Conservation (phyloP, 2,113 vertebrate species). For the Grallaria varia region DNA sequence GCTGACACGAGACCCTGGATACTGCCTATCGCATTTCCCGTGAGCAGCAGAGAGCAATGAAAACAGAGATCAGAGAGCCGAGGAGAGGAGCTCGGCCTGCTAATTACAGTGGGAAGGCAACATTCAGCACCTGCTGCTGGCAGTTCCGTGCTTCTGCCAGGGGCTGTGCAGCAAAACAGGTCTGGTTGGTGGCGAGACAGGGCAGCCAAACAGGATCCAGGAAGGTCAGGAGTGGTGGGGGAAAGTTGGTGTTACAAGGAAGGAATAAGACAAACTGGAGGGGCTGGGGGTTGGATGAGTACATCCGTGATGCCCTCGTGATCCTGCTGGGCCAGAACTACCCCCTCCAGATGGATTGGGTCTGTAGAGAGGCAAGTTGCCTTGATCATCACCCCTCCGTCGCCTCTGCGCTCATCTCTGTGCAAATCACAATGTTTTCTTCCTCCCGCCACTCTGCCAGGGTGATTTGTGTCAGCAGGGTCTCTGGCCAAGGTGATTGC, state of each 20-base stretch:
- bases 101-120: slow-evolving; percentile 14
- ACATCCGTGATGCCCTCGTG: rapidly evolving
- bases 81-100: slow-evolving; percentile 12
- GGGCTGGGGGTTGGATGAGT: background rate
- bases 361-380: background rate
- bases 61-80: slow-evolving; percentile 25
- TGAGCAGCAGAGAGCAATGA: slow-evolving; percentile 25
- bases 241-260: background rate
- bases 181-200: background rate
- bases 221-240: background rate
- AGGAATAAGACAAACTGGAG: background rate
- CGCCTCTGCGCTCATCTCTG: background rate
- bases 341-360: background rate
- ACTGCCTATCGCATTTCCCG: slow-evolving; percentile 34
- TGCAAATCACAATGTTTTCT: background rate
- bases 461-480: slow-evolving; percentile 51
- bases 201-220: background rate
- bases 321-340: background rate
- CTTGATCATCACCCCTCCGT: background rate
- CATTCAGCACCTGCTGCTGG: slow-evolving; percentile 32
- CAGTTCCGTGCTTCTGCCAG: background rate
- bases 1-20: slow-evolving; percentile 23
- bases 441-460: background rate
- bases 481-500: slow-evolving; percentile 58
- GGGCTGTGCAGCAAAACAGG: background rate